Evolutionary conservation across 2,113 vertebrate species (phyloP), one percentile per base, ranked within the genome.

Genomic region (Odocoileus virginianus): DNA sequence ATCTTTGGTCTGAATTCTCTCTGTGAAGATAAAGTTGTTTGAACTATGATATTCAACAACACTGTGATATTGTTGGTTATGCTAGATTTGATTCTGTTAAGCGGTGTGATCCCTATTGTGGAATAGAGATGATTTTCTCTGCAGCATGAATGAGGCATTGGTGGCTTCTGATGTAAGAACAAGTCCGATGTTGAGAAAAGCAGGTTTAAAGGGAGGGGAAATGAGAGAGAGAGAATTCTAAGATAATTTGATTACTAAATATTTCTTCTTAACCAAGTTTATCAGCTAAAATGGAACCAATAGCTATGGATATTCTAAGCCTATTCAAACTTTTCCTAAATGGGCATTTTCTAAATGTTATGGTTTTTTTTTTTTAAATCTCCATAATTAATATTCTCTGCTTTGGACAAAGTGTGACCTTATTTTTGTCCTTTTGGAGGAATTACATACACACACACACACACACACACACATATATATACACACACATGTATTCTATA

Each of bases 381-480:
- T 94, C 10, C 5, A 54, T 4, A 84, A 27, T 55, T 57, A 47
- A 52, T 92, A 82, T 81, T n/a, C 28, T 94, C 81, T 88, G 47
- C 67, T 81, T 95, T 88, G 50, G 30, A 78, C 4, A 83, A 58
- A 93, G 6, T 3, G 83, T 91, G 93, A 78, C 27, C 27, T 97
- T 94, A 54, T 97, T 98, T 96, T 97, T 93, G 13, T 94, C 36
- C 13, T 87, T 88, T 92, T 43, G 43, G 5, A 58, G 61, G 3
- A 28, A 74, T 74, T 67, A 8, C 15, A 16, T 36, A 47, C 9
- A 47, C 47, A 74, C 30, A 36, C 6, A 71, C 16, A 67, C 17
- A 36, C 10, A 74, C 2, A n/a, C 0, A 40, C 2, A 71, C 0
- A 21, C 0, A 36, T 3, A 11, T 25, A 57, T 55, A 57, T 57